These are phyloP conservation scores for Bucorvus abyssinicus DNA, from an alignment of 2,797 vertebrate genomes.

Conservation along the genomic window DNA sequence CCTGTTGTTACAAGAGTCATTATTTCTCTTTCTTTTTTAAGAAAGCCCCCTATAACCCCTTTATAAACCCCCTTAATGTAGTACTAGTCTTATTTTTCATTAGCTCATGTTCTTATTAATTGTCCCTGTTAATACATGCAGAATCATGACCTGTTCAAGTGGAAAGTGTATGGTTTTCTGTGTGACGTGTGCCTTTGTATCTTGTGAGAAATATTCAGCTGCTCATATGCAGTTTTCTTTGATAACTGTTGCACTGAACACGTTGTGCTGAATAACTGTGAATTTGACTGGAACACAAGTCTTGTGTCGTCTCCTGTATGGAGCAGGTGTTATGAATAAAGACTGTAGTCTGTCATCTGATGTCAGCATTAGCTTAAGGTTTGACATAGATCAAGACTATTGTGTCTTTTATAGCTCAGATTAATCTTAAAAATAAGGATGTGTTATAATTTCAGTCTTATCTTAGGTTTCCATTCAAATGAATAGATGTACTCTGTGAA, in stretches of 20 bases:
- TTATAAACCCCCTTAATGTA: neutral
- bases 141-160: neutral
- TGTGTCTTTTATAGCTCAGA: neutral
- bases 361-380: neutral
- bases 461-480: neutral
- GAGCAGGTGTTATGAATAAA: neutral
- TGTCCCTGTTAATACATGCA: neutral
- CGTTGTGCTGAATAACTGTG: neutral
- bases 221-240: neutral
- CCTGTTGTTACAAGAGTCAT: neutral
- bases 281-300: neutral
- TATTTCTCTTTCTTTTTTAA: neutral
- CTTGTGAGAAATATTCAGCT: neutral
- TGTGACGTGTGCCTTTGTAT: neutral
- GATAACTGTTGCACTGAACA: neutral
- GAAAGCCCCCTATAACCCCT: neutral
- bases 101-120: neutral
- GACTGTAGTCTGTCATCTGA: neutral
- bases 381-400: neutral
- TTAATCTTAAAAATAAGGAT: neutral
- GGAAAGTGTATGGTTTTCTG: neutral
- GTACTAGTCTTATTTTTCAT: neutral
- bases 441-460: neutral
- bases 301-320: neutral
- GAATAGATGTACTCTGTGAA: neutral